phyloP scores from a whole-genome alignment of 2,797 vertebrate genomes.

The Periophthalmus magnuspinnatus region DNA sequence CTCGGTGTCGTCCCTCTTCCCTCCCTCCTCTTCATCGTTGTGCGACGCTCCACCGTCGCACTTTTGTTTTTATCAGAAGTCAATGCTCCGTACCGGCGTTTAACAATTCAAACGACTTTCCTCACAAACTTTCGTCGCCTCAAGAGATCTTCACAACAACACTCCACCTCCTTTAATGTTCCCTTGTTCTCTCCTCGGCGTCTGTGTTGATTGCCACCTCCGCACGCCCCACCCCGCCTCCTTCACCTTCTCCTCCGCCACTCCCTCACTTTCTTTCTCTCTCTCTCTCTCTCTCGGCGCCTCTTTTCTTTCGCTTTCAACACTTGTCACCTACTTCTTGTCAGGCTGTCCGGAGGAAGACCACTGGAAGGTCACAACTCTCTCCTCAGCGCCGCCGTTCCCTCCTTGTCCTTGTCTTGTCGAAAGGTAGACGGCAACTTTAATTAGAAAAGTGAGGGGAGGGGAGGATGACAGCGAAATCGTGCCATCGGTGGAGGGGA shows the following conservation, averaged over 20 bases:
- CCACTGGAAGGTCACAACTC: constrained; percentile 61
- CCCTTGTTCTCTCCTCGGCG: constrained; percentile 42
- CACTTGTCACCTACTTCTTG: constrained; percentile 72
- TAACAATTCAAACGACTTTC: constrained; percentile 11
- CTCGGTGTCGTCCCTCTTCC: neutral
- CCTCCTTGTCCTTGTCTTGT: constrained; percentile 60
- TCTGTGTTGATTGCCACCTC: constrained; percentile 44
- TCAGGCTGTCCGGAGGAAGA: constrained; percentile 60
- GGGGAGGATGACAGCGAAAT: constrained; percentile 15
- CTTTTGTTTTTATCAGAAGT: constrained; percentile 1
- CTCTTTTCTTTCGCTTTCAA: constrained; percentile 60
- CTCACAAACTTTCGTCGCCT: constrained; percentile 2
- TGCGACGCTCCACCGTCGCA: neutral
- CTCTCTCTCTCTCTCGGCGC: constrained; percentile 11
- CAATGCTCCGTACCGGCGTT: constrained; percentile 6
- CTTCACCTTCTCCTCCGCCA: constrained; percentile 9
- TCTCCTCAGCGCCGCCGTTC: constrained; percentile 30
- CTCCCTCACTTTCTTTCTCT: constrained; percentile 28
- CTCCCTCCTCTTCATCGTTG: neutral
- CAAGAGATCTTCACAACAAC: neutral
- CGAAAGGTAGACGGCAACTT: constrained; percentile 42
- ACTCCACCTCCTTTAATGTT: constrained; percentile 29
- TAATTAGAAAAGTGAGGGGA: constrained; percentile 54
- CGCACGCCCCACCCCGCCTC: constrained; percentile 17
- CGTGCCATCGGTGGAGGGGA: constrained; percentile 5